Percentiles rank a stretch among this genome's conserved stretches.
Conservation (phyloP, 2,113 vertebrate genomes). For the Gasterosteus aculeatus region DNA sequence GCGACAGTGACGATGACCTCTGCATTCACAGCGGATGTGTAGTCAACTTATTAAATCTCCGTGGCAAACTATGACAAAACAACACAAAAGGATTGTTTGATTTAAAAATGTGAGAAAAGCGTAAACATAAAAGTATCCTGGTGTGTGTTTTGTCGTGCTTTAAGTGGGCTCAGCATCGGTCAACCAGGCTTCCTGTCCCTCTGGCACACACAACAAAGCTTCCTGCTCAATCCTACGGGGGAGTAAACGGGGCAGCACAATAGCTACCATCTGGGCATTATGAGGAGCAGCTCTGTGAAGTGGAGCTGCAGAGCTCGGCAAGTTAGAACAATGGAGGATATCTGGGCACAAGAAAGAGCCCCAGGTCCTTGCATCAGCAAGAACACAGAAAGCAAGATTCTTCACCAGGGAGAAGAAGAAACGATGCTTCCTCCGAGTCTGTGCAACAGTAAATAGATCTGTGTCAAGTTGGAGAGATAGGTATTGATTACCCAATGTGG, state of each 20-base stretch:
- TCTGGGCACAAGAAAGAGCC: conserved; percentile 62
- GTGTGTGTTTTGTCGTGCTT: conserved; percentile 54
- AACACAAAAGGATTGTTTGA: conserved; percentile 1
- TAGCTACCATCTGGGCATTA: conserved; percentile 84
- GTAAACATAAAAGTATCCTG: conserved; percentile 38
- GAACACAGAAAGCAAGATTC: conserved; percentile 53
- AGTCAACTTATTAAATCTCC: background rate
- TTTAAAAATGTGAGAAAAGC: conserved; percentile 21
- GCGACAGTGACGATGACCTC: conserved; percentile 1
- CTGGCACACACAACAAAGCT: conserved; percentile 78
- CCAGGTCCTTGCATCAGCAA: conserved; percentile 58
- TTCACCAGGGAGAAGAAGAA: conserved; percentile 46
- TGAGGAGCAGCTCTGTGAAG: conserved; percentile 66
- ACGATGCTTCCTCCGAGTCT: conserved; percentile 23
- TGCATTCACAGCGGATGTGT: background rate
- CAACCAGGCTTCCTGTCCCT: conserved; percentile 76
- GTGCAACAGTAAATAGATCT: conserved; percentile 20
- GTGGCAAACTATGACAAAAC: background rate
- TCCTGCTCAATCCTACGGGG: conserved; percentile 76
- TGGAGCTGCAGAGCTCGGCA: conserved; percentile 70
- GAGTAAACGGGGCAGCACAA: conserved; percentile 75
- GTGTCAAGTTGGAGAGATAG: background rate
- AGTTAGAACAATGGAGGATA: conserved; percentile 66
- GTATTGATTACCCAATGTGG: conserved; percentile 90
- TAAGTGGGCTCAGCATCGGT: conserved; percentile 69